These are phyloP conservation scores for Danionella dracula DNA, from an alignment of 2,797 vertebrate genomes.

Conservation along the genomic window DNA sequence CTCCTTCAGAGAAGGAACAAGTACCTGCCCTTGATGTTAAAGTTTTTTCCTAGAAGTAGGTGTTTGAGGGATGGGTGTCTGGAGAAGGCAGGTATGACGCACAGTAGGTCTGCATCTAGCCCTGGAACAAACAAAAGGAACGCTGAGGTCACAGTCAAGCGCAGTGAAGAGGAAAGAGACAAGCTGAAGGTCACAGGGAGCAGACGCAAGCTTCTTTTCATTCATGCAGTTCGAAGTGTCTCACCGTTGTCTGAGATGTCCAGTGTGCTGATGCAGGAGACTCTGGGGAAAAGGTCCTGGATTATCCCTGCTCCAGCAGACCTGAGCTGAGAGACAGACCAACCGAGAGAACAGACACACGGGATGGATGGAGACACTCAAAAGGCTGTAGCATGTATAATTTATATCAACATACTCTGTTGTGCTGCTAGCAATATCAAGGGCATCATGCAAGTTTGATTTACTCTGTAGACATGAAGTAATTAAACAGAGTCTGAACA, in stretches of 20 bases:
- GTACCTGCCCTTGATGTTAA: constrained; percentile 89
- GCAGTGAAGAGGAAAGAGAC: constrained; percentile 40
- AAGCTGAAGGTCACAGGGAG: neutral
- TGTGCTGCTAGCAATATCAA: neutral
- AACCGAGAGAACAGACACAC: constrained; percentile 14
- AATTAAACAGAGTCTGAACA: too few species aligned
- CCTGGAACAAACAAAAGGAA: constrained; percentile 58
- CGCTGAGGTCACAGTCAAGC: constrained; percentile 12
- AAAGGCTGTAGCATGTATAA: neutral
- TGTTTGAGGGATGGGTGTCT: constrained; percentile 85
- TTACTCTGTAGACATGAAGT: too few species aligned
- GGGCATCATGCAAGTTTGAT: neutral
- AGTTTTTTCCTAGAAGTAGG: constrained; percentile 87
- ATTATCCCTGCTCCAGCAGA: constrained; percentile 82
- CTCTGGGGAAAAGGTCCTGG: constrained; percentile 80
- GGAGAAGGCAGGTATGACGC: constrained; percentile 77
- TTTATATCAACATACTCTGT: neutral
- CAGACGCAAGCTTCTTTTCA: constrained; percentile 18
- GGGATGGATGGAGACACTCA: neutral
- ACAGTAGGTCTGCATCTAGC: constrained; percentile 80
- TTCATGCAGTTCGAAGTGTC: neutral
- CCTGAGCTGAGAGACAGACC: constrained; percentile 70
- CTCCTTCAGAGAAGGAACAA: neutral
- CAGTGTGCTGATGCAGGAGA: constrained; percentile 79
- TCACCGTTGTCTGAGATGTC: constrained; percentile 90